phyloP scores from a whole-genome alignment of 2,888 invertebrate genomes.

The Lasioglossum lativentre region DNA sequence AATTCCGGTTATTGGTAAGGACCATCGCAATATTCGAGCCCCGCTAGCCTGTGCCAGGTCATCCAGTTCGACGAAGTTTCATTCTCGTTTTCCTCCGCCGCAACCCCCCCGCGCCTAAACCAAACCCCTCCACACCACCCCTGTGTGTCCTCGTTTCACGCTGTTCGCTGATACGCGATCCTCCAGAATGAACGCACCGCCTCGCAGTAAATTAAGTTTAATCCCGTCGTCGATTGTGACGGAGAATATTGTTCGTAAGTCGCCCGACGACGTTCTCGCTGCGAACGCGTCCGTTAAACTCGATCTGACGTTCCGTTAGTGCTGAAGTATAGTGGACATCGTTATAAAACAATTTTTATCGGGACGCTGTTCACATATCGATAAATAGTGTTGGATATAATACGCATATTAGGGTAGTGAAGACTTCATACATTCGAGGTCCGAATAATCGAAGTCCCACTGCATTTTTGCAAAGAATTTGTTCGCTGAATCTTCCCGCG shows the following conservation, averaged over 20 bases:
- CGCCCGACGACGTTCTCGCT: background rate
- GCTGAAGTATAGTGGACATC: background rate
- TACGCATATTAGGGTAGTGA: too few species aligned
- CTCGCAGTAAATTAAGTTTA: conserved; percentile 13
- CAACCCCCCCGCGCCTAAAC: background rate
- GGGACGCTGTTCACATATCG: too few species aligned
- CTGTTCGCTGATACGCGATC: background rate
- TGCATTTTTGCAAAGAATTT: background rate
- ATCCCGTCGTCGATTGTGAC: conserved; percentile 9
- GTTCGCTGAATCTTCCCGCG: background rate
- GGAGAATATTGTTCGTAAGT: background rate
- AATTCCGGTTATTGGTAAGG: conserved; percentile 67
- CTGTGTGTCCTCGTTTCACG: conserved; percentile 22
- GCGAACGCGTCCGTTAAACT: background rate
- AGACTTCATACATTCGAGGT: too few species aligned
- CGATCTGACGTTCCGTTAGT: background rate
- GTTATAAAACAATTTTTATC: background rate
- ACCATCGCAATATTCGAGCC: conserved; percentile 53
- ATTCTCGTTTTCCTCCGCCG: conserved; percentile 16
- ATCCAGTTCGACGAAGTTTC: conserved; percentile 39
- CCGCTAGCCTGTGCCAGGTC: conserved; percentile 26
- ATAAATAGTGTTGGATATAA: too few species aligned
- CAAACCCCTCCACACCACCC: background rate
- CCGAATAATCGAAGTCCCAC: background rate
- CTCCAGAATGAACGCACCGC: background rate